Evolutionary conservation across 2,888 invertebrate species (phyloP).

Genomic region (Lymantria dispar): DNA sequence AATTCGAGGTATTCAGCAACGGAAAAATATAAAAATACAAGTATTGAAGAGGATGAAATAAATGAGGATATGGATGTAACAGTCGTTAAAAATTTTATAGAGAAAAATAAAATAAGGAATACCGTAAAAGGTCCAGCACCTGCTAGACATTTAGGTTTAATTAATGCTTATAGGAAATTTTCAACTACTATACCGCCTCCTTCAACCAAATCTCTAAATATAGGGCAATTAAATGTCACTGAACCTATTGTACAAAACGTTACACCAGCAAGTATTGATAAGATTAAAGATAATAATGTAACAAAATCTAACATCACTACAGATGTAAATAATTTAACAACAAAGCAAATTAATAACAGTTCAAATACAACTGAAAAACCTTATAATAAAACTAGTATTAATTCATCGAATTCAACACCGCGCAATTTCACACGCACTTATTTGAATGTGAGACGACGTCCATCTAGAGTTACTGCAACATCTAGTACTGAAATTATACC

Average conservation of each 20-base stretch:
- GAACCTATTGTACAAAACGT: constrained; percentile 51
- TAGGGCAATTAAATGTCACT: constrained; percentile 58
- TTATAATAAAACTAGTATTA: constrained; percentile 40
- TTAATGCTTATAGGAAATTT: constrained; percentile 73
- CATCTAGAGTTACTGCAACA: constrained; percentile 54
- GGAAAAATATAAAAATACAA: constrained; percentile 73
- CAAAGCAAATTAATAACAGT: constrained; percentile 34
- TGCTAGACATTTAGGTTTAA: constrained; percentile 67
- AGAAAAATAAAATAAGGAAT: constrained; percentile 78
- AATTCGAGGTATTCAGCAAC: constrained; percentile 75
- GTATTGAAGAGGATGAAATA: constrained; percentile 79
- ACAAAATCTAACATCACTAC: constrained; percentile 32
- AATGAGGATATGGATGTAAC: constrained; percentile 84
- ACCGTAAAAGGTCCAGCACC: constrained; percentile 78
- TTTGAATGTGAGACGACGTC: constrained; percentile 61
- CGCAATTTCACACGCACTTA: constrained; percentile 67
- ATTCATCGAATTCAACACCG: constrained; percentile 32
- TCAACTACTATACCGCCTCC: constrained; percentile 51
- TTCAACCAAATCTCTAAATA: constrained; percentile 52
- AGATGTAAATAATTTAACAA: constrained; percentile 22
- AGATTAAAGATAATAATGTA: constrained; percentile 41
- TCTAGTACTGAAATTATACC: constrained; percentile 54
- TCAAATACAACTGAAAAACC: constrained; percentile 36
- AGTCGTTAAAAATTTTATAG: constrained; percentile 79
- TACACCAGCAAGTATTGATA: constrained; percentile 44